Base-by-base conservation (phyloP, 2,113 vertebrate genomes). In the Pelvicachromis taeniatus region DNA sequence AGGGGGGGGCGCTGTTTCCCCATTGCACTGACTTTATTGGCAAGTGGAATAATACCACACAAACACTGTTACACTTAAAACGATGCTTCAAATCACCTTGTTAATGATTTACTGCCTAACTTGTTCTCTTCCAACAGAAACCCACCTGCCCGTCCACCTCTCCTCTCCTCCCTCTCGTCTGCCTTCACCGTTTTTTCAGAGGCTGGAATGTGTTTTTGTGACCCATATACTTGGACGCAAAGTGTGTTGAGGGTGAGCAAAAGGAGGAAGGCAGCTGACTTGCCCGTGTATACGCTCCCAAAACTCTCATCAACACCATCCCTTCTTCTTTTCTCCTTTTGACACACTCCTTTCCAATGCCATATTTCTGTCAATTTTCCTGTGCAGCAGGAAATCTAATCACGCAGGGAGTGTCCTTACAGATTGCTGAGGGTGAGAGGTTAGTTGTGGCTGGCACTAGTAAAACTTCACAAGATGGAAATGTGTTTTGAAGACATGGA, bases 331-430 rank as follows among this genome's bases (percentile, higher is more conserved):
- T 31, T 29, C 65, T 45, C 73, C 84, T 52, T 88, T 35, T 80
- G 83, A 89, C 80, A 77, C 14, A 12, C 4, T 23, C 33, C 58
- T 86, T 54, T 77, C 48, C 63, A 9, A 2, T 9, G 12, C 73
- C 83, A 86, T 33, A 63, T 84, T 87, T 52, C 56, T 79, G 55
- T 75, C 77, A 52, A 23, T 83, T 63, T 70, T 63, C 73, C 81
- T 3, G 40, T 56, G 53, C 86, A 77, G 88, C 65, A 89, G 91
- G 91, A 94, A 93, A 91, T 89, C 83, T 88, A 92, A 92, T 93
- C 90, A 87, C 29, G 35, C 19, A 85, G 83, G 88, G 86, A 92
- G 89, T 92, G 92, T 90, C 85, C 54, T 16, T 5, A 19, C 73
- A 77, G 81, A 93, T 21, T 65, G 54, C 11, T 81, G 59, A 77